phyloP scores from a whole-genome alignment of 2,797 vertebrate genomes.

The Oreortyx pictus region DNA sequence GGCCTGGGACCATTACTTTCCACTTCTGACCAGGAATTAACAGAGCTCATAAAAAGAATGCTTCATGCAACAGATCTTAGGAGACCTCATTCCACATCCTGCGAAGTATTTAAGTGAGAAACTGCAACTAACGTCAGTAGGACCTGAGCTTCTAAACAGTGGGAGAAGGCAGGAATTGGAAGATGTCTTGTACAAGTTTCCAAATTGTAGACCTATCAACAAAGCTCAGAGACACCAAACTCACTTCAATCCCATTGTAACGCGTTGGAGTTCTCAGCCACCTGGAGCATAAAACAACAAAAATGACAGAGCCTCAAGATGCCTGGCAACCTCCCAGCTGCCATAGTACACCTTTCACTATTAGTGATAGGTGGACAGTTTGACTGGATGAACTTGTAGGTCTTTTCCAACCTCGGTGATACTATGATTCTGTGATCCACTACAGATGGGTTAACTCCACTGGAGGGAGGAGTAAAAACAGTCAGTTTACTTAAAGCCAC shows the following conservation, averaged over 20 bases:
- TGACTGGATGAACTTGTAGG: too few relatives aligned
- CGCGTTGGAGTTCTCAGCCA: neutral
- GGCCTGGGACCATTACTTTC: neutral
- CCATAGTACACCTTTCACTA: accelerated
- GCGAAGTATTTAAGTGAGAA: neutral
- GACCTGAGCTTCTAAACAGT: neutral
- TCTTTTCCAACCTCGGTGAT: too few relatives aligned
- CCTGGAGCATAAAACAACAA: neutral
- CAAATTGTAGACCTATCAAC: neutral
- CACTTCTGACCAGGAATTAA: neutral
- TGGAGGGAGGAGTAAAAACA: neutral
- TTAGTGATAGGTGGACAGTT: too few relatives aligned
- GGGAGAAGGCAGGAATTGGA: neutral
- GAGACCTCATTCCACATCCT: neutral
- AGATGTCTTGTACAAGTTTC: neutral
- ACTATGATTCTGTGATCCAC: too few relatives aligned
- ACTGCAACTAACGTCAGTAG: neutral
- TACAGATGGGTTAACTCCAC: neutral
- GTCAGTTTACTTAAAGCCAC: neutral
- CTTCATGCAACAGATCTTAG: neutral
- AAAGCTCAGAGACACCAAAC: neutral
- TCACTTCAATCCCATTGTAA: neutral
- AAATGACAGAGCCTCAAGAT: neutral
- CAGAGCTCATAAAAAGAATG: neutral
- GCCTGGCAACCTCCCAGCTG: neutral